Evolutionary conservation across 2,113 vertebrate species (phyloP).

Genomic region (Ctenodactylus gundi): DNA sequence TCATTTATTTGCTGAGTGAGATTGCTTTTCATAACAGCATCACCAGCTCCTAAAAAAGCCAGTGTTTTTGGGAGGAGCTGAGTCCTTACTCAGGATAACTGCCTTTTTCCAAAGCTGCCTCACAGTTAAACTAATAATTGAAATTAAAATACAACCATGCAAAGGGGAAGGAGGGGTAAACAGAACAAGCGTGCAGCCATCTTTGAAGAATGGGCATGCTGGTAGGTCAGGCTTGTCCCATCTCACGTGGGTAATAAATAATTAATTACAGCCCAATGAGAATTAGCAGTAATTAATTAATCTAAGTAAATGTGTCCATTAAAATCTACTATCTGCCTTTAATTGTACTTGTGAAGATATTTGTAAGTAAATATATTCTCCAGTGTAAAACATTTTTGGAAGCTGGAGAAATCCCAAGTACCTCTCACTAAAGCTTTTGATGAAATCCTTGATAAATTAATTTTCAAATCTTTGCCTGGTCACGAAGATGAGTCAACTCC

Average conservation of each 20-base stretch:
- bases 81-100: background rate
- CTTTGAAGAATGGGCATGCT: background rate
- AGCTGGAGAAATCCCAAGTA: slow-evolving; percentile 37
- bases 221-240: background rate
- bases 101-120: background rate
- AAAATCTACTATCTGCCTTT: slow-evolving; percentile 48
- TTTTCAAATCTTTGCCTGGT: slow-evolving; percentile 50
- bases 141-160: background rate
- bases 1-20: background rate
- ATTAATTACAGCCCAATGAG: slow-evolving; percentile 52
- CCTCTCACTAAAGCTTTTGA: slow-evolving; percentile 8
- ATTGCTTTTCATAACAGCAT: background rate
- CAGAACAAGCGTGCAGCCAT: background rate
- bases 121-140: background rate
- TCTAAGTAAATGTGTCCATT: slow-evolving; percentile 48
- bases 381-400: slow-evolving; percentile 4
- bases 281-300: slow-evolving; percentile 61
- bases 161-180: background rate
- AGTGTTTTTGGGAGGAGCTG: background rate
- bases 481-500: slow-evolving; percentile 70
- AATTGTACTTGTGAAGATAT: slow-evolving; percentile 53
- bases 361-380: slow-evolving; percentile 58
- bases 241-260: background rate
- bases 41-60: background rate
- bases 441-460: slow-evolving; percentile 35